Evolutionary conservation across 2,113 vertebrate genomes (phyloP), one percentile per base, ranked within the genome.

Genomic region (Bucco capensis): DNA sequence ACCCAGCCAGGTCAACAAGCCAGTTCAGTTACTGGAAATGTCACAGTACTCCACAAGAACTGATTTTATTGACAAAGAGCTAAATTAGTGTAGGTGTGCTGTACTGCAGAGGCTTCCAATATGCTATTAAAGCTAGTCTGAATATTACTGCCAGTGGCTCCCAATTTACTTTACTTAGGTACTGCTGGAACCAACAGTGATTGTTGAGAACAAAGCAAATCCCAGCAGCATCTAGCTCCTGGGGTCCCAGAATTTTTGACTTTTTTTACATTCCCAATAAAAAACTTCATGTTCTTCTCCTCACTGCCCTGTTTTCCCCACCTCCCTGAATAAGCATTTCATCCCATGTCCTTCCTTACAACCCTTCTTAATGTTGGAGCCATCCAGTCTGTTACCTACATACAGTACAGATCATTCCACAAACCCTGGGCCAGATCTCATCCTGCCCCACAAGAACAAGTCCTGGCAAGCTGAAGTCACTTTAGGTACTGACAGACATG

Each of bases 41-140:
- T 23, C 74, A 54, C 50, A 58, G 44, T 27, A 44, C 56, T 69
- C 54, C 27, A 70, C 42, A 31, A 69, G 76, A 88, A 56, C 64
- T 83, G 44, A 74, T 86, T 86, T 73, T 19, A 90, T 85, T 80
- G 90, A 90, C 64, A 88, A 88, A 91, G 51, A 93, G 79, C 66
- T 89, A 83, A 85, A 94, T 83, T 33, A 94, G 71, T 13, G 49
- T 58, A 91, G 66, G 81, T 79, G 67, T 60, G 33, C 53, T 82
- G 66, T 33, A 42, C 78, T 72, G 71, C 74, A 53, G 71, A 82
- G 66, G 22, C 37, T 91, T 67, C 61, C 62, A 95, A 66, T 8
- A 14, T n/a, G 35, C 5, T 11, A 72, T 64, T 67, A 78, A 89
- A 91, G 30, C 40, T 51, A 38, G 8, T 23, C 44, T 79, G 33